These are phyloP conservation scores for Noctilio leporinus DNA, from an alignment of 2,113 vertebrate species.

Conservation along the genomic window DNA sequence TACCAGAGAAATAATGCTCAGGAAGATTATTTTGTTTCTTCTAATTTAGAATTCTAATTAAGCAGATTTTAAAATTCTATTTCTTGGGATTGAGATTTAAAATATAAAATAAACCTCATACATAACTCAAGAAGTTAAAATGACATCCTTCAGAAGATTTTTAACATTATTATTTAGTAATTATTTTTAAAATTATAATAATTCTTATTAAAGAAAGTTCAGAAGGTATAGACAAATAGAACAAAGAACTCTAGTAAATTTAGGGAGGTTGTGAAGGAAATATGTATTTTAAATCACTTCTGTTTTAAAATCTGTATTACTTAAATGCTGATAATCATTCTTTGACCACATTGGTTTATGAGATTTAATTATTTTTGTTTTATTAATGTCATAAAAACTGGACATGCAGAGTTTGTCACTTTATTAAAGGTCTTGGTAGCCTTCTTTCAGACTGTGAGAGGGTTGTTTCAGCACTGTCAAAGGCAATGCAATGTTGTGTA, in stretches of 20 bases:
- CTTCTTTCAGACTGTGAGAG: not conserved
- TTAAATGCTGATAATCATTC: not conserved
- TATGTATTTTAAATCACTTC: not conserved
- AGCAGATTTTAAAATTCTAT: not conserved
- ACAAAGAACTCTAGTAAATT: not conserved
- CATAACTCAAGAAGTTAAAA: slow-evolving; percentile 10
- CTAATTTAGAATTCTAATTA: not conserved
- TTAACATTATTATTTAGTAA: not conserved
- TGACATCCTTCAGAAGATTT: not conserved
- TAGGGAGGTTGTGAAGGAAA: slow-evolving; percentile 30
- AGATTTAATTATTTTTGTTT: not conserved
- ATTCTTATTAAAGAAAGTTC: not conserved
- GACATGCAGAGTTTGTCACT: slow-evolving; percentile 6
- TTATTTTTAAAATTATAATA: not conserved
- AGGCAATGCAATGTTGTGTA: not conserved
- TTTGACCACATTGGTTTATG: not conserved
- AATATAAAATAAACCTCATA: not conserved
- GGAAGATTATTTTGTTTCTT: not conserved
- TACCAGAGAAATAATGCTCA: not conserved
- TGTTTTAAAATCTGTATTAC: not conserved
- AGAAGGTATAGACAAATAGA: not conserved
- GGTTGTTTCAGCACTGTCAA: not conserved
- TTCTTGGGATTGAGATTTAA: not conserved
- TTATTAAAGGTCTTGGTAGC: not conserved
- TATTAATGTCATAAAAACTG: not conserved